Evolutionary conservation across 1,140 invertebrate genomes (phyloP).

Genomic region (Agrilus planipennis): DNA sequence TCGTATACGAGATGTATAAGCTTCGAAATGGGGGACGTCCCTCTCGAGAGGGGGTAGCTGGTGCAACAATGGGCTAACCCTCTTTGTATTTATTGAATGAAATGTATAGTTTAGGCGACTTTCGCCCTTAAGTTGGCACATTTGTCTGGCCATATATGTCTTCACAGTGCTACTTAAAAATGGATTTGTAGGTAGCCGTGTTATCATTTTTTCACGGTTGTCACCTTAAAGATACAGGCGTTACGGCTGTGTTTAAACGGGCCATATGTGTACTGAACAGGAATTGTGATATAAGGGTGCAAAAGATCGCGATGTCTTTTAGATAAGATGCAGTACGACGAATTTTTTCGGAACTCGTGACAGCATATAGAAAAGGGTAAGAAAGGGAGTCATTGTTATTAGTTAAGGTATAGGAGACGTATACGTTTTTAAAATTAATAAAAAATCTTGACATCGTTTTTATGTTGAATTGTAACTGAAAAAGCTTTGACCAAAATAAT

Average conservation of each 20-base stretch:
- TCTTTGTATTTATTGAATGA: conserved; percentile 29
- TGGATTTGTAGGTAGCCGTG: conserved; percentile 16
- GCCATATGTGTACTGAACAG: too few species aligned
- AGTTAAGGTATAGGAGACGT: too few species aligned
- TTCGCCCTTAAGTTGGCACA: conserved; percentile 19
- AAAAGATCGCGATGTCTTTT: too few species aligned
- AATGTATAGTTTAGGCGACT: conserved; percentile 25
- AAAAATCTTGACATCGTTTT: too few species aligned
- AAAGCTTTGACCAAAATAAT: too few species aligned
- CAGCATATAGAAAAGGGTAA: too few species aligned
- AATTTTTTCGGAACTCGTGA: too few species aligned
- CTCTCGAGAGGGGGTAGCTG: conserved; percentile 28
- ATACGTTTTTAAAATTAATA: too few species aligned
- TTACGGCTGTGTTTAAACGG: conserved; percentile 30
- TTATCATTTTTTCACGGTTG: conserved; percentile 32
- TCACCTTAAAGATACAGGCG: conserved; percentile 22
- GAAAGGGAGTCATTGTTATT: too few species aligned
- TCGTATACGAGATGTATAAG: conserved; percentile 25
- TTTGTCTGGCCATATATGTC: conserved; percentile 8
- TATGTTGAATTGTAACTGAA: too few species aligned
- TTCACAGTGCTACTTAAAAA: conserved; percentile 15
- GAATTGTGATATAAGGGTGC: too few species aligned
- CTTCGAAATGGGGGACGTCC: conserved; percentile 22
- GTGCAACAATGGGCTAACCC: conserved; percentile 27
- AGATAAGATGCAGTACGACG: too few species aligned